Evolutionary conservation across 2,797 vertebrate species (phyloP), one percentile per base, ranked within the genome.

Genomic region (Odontamblyopus rebecca): DNA sequence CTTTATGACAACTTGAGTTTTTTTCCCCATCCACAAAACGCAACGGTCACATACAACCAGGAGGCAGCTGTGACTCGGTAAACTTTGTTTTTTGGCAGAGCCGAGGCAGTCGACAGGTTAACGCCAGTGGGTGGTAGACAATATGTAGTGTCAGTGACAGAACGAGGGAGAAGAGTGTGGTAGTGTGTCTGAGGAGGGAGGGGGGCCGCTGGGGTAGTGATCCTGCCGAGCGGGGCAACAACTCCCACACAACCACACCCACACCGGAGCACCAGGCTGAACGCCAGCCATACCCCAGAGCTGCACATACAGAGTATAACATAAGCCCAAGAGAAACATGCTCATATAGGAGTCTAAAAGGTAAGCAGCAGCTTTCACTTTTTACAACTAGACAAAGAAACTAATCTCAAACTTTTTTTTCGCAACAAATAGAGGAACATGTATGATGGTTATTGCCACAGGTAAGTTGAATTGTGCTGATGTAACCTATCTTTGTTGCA

Each of bases 91-190:
- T 82, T 86, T 89, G 89, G 82, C 85, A 63, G 76, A 77, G 68
- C 81, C 68, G 80, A 80, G 76, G 71, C 82, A 84, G 85, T 80
- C 86, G 86, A 81, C 88, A 91, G 89, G 91, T 93, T 93, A 92
- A 88, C 88, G 77, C 83, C 87, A 79, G 92, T 92, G 92, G 93
- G 92, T 86, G 92, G 92, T 80, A 85, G 86, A 91, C 92, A 93
- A 93, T 92, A 93, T 93, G 91, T 91, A 91, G 91, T 91, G 89
- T 92, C 89, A 86, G 82, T 79, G 85, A 90, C 77, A 78, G 85
- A 89, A 89, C 84, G 81, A 88, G 86, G 89, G 87, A 86, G 85
- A 82, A 82, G 82, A 71, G 74, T 65, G 68, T 79, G 75, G 74
- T 75, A 68, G 61, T 67, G 53, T 27, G 53, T 27, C 41, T 41